These are phyloP conservation scores for Campopleginae sp. DNA, from an alignment of 2,888 invertebrate genomes.

Conservation along the genomic window DNA sequence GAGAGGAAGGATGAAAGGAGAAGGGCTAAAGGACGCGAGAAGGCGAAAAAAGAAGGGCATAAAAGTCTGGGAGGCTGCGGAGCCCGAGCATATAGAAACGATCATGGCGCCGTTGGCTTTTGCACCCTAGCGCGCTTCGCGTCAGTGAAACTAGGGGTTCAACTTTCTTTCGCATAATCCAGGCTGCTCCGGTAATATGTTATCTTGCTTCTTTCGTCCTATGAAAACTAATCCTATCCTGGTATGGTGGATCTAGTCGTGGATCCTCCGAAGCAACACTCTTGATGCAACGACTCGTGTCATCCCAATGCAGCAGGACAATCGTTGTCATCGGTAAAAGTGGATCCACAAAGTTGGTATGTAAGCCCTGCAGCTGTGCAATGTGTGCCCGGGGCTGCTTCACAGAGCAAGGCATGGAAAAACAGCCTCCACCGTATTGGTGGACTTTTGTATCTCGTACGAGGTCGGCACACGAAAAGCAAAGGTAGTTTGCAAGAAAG, in stretches of 20 bases:
- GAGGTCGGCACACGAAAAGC: constrained; percentile 38
- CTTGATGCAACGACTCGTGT: background rate
- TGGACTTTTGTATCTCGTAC: constrained; percentile 31
- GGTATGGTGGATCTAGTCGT: background rate
- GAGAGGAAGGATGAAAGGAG: constrained; percentile 47
- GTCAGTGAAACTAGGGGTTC: constrained; percentile 9
- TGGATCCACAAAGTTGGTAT: background rate
- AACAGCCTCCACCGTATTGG: constrained; percentile 12
- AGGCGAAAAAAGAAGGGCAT: constrained; percentile 64
- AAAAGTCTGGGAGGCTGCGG: constrained; percentile 44
- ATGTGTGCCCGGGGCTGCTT: constrained; percentile 19
- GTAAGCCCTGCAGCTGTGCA: background rate
- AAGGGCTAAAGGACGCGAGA: constrained; percentile 70
- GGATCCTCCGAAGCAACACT: background rate
- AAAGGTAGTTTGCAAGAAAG: constrained; percentile 14
- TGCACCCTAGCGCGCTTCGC: constrained; percentile 68
- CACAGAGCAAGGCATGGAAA: constrained; percentile 33
- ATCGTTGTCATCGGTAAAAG: constrained; percentile 45
- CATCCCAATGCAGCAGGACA: background rate
- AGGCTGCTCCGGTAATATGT: background rate
- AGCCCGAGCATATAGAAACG: constrained; percentile 26
- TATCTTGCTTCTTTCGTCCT: background rate
- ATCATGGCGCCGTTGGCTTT: constrained; percentile 69
- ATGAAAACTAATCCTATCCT: constrained; percentile 11
- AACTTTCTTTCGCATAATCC: background rate